These are phyloP conservation scores for Mirza zaza DNA, from an alignment of 2,113 vertebrate species.

Conservation along the genomic window DNA sequence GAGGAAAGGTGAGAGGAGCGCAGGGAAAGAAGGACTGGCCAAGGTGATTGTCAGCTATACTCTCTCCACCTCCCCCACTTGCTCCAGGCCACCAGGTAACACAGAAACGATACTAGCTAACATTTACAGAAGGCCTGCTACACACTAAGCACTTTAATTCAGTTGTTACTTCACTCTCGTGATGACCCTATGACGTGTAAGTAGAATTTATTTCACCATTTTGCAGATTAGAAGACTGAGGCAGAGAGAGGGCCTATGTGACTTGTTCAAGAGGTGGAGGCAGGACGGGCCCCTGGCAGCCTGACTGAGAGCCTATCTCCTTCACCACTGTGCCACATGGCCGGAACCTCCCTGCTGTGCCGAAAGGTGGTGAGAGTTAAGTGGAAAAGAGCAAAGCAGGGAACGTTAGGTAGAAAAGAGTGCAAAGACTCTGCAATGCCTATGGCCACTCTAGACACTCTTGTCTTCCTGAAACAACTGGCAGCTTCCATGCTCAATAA, in stretches of 20 bases:
- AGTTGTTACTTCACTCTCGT: background rate
- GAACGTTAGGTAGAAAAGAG: background rate
- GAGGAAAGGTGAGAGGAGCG: background rate
- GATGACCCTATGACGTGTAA: too few relatives aligned
- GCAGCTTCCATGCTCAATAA: background rate
- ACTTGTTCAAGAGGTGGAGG: background rate
- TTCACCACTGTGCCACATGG: accelerated
- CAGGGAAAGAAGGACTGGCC: background rate
- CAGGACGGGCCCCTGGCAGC: background rate
- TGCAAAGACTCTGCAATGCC: accelerated
- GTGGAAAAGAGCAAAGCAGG: background rate
- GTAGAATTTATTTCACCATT: background rate
- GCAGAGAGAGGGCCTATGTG: background rate
- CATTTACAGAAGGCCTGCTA: accelerated
- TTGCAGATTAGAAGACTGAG: background rate
- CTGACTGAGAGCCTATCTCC: background rate
- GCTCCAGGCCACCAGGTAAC: background rate
- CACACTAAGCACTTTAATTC: background rate
- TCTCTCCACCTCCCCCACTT: background rate
- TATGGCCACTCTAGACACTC: background rate
- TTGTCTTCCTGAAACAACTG: background rate
- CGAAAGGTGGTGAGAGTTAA: background rate
- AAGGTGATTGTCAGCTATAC: background rate
- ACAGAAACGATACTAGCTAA: background rate
- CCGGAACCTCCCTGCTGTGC: accelerated